Evolutionary conservation across 2,797 vertebrate species (phyloP).

Genomic region (Eulemur rubriventer): DNA sequence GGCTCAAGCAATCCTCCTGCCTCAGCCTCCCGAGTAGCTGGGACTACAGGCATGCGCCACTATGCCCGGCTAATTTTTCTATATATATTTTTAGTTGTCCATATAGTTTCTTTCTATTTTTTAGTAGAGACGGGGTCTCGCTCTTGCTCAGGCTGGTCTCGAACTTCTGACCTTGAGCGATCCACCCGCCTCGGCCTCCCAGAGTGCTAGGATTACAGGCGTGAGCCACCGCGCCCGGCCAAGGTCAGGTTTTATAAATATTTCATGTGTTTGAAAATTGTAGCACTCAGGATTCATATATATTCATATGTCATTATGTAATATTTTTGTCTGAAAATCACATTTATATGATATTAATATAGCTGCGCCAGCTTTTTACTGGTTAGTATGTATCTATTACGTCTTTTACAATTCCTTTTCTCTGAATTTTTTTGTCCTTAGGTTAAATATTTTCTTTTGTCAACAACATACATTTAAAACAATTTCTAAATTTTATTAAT

Average conservation of each 20-base stretch:
- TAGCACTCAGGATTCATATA: neutral
- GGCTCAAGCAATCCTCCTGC: too few relatives aligned
- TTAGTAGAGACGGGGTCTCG: too few relatives aligned
- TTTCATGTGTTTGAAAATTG: neutral
- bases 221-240: too few relatives aligned
- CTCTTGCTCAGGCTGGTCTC: too few relatives aligned
- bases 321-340: constrained; percentile 22
- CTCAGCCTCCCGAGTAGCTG: too few relatives aligned
- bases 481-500: neutral
- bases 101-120: too few relatives aligned
- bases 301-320: neutral
- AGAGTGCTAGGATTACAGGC: too few relatives aligned
- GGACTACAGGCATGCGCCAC: too few relatives aligned
- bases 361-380: neutral
- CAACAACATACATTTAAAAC: neutral
- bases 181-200: too few relatives aligned
- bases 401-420: neutral
- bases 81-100: too few relatives aligned
- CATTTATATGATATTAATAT: neutral
- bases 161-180: too few relatives aligned
- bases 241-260: constrained; percentile 3
- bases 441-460: constrained; percentile 4
- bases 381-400: neutral
- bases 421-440: neutral
- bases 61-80: too few relatives aligned